Percentiles rank a stretch among this genome's conserved stretches.
Conservation (phyloP, 2,888 invertebrate species). For the Zonitis immaculata region DNA sequence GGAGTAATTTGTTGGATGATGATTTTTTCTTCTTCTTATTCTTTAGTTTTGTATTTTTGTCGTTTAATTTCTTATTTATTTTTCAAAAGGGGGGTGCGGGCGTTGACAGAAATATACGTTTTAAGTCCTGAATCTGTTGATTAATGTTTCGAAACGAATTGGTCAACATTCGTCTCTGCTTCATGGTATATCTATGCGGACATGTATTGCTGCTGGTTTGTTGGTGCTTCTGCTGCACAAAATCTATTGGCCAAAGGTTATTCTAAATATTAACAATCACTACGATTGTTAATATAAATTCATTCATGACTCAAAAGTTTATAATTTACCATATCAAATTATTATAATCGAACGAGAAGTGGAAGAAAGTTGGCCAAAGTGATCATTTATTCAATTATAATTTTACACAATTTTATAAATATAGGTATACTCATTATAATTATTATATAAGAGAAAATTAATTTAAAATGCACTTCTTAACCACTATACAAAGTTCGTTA, state of each 20-base stretch:
- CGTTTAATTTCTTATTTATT: not conserved
- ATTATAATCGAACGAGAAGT: too few relatives aligned
- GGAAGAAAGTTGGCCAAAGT: too few relatives aligned
- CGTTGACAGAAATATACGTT: slow-evolving; percentile 44
- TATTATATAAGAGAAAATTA: not conserved
- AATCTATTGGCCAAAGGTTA: too few relatives aligned
- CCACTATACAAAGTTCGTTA: not conserved
- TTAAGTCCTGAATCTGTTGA: slow-evolving; percentile 42
- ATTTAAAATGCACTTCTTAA: not conserved
- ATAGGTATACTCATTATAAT: too few relatives aligned
- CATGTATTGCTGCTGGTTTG: not conserved
- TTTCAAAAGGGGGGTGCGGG: slow-evolving; percentile 9
- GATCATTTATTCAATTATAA: too few relatives aligned
- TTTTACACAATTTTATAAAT: too few relatives aligned
- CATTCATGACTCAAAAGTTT: too few relatives aligned
- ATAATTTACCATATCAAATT: too few relatives aligned
- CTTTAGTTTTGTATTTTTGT: not conserved
- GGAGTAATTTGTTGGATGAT: slow-evolving; percentile 45
- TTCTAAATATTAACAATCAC: too few relatives aligned
- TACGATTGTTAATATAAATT: too few relatives aligned
- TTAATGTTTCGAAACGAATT: slow-evolving; percentile 43
- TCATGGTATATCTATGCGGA: not conserved
- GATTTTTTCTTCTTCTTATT: slow-evolving; percentile 31
- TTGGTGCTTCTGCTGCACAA: too few relatives aligned
- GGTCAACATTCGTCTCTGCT: slow-evolving; percentile 30